Evolutionary conservation across 2,797 vertebrate genomes (phyloP).

Genomic region (Danio jaintianensis): DNA sequence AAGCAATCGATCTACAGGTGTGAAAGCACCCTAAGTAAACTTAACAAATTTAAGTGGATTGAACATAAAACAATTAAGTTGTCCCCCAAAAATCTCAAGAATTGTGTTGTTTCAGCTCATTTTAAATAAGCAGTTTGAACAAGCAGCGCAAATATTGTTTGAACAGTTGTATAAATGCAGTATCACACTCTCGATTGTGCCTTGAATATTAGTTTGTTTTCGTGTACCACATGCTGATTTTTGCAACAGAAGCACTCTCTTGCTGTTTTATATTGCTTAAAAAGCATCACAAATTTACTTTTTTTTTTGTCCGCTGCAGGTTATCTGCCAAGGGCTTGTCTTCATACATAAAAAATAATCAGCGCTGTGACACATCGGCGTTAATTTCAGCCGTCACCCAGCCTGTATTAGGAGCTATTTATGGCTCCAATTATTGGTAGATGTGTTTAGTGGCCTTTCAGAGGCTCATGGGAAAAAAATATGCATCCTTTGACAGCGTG

Average conservation of each 20-base stretch:
- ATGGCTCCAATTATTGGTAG: slow-evolving; percentile 50
- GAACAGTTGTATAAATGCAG: too few relatives aligned
- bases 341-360: slow-evolving; percentile 39
- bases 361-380: background rate
- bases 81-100: too few relatives aligned
- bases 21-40: too few relatives aligned
- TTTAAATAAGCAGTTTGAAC: too few relatives aligned
- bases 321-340: slow-evolving; percentile 12
- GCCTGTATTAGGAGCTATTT: slow-evolving; percentile 49
- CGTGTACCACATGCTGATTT: too few relatives aligned
- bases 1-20: too few relatives aligned
- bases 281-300: background rate
- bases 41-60: too few relatives aligned
- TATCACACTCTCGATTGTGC: background rate
- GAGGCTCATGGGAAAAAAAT: slow-evolving; percentile 27
- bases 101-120: too few relatives aligned
- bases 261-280: background rate
- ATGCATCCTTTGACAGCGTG: slow-evolving; percentile 14
- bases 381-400: slow-evolving; percentile 31
- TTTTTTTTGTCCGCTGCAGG: background rate
- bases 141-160: too few relatives aligned
- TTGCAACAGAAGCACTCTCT: background rate
- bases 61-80: too few relatives aligned
- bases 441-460: slow-evolving; percentile 55
- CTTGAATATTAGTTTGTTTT: background rate